Base-by-base conservation (phyloP, 2,113 vertebrate genomes). In the Pachypanchax playfairii region DNA sequence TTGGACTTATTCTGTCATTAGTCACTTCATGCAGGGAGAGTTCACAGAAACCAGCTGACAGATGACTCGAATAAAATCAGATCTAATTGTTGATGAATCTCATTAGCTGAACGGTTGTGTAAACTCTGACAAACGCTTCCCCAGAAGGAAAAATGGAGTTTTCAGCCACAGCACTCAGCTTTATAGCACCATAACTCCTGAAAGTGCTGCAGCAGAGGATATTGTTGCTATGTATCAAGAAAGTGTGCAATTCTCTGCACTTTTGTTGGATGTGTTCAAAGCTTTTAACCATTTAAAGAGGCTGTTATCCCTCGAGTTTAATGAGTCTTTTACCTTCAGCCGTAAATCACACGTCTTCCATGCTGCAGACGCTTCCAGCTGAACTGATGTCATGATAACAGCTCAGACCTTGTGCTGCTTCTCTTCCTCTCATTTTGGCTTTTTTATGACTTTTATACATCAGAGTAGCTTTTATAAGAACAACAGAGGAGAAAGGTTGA, bases 1-100 rank as follows among this genome's bases (percentile, higher is more conserved):
- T 70, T 14, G 18, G 47, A 24, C 25, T 41, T 63, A 29, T 17
- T 63, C 24, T 29, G 21, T 43, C 52, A n/a, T 63, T 22, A 26
- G 46, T 61, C 21, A 9, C 42, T 43, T 41, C 22, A 44, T 25
- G 18, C 21, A 47, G 29, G 14, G 22, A 39, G 44, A 58, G 6
- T 21, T 50, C 17, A 2, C 26, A 50, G 26, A n/a, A 20, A 42
- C n/a, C n/a, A n/a, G n/a, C 17, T 18, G 39, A 20, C n/a, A 20
- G 13, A 21, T 15, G 2, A 6, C 39, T 22, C 13, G 4, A 35
- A 43, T 21, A 17, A 43, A 44, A 31, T 22, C 12, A 21, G 14
- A 24, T 15, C 17, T 7, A 55, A 55, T 11, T 11, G 22, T 4
- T 28, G 22, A 55, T 28, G n/a, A 18, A 13, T 28, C 43, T 9